These are phyloP conservation scores for Rhagophthalmus giganteus DNA, from an alignment of 2,888 invertebrate species.

Conservation along the genomic window DNA sequence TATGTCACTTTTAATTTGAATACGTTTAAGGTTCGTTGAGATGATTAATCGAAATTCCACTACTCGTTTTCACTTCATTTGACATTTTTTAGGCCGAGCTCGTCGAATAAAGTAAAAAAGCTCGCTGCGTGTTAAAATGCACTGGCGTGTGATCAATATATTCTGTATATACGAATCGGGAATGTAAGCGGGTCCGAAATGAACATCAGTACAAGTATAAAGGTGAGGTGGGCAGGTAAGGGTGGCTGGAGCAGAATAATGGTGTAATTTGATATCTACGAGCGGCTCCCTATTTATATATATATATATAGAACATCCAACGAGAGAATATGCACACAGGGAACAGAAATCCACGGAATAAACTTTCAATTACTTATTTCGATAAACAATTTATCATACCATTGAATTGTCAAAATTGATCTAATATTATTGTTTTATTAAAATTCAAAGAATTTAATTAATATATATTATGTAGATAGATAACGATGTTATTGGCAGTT, in stretches of 20 bases:
- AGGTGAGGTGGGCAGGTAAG: slow-evolving; percentile 45
- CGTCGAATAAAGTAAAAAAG: slow-evolving; percentile 14
- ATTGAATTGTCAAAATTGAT: too few species aligned
- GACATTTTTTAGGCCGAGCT: slow-evolving; percentile 17
- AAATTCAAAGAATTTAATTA: too few species aligned
- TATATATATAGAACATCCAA: slow-evolving; percentile 47
- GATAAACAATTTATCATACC: slow-evolving; percentile 3
- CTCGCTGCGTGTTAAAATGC: slow-evolving; percentile 26
- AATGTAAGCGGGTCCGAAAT: slow-evolving; percentile 28
- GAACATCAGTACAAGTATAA: slow-evolving; percentile 35
- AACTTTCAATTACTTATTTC: slow-evolving; percentile 15
- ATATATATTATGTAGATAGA: too few species aligned
- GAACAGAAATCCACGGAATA: slow-evolving; percentile 30
- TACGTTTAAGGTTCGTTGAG: slow-evolving; percentile 18
- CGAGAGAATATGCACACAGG: slow-evolving; percentile 37
- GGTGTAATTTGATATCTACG: slow-evolving; percentile 50
- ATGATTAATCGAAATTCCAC: slow-evolving; percentile 28
- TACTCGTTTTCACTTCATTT: slow-evolving; percentile 28
- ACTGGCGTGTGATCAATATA: slow-evolving; percentile 34
- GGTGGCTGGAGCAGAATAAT: slow-evolving; percentile 50
- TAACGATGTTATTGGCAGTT: too few species aligned
- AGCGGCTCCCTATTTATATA: slow-evolving; percentile 51
- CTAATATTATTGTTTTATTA: too few species aligned
- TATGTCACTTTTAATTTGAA: slow-evolving; percentile 24
- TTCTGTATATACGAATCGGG: slow-evolving; percentile 29